Conservation (phyloP, 2,888 invertebrate species). For the Agriopis leucophaearia region DNA sequence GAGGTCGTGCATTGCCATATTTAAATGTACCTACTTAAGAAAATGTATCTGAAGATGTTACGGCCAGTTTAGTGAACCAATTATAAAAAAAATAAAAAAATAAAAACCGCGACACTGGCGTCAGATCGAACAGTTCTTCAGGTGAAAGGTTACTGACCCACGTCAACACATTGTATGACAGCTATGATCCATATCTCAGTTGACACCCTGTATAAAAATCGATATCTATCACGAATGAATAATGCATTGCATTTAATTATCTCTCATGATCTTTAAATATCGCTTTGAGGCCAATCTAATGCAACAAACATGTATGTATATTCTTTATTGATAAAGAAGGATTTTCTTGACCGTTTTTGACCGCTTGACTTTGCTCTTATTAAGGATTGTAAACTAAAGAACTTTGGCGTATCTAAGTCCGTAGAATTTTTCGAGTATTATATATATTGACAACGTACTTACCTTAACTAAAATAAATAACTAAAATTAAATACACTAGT, state of each 20-base stretch:
- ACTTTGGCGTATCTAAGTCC: background rate
- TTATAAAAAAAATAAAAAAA: too few species aligned
- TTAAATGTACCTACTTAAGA: too few species aligned
- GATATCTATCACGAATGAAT: conserved; percentile 20
- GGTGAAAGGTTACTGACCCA: too few species aligned
- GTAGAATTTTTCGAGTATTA: conserved; percentile 3
- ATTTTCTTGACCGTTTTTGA: conserved; percentile 5
- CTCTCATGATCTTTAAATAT: conserved; percentile 3
- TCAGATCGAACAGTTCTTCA: too few species aligned
- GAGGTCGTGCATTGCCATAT: too few species aligned
- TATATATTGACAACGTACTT: background rate
- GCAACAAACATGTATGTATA: background rate
- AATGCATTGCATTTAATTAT: conserved; percentile 11
- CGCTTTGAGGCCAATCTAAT: conserved; percentile 13
- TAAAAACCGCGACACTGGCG: too few species aligned
- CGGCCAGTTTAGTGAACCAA: too few species aligned
- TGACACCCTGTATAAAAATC: background rate
- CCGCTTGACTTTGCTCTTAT: background rate
- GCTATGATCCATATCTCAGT: background rate
- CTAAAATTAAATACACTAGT: background rate
- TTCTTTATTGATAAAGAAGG: conserved; percentile 11
- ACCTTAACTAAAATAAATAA: background rate
- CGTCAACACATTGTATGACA: too few species aligned
- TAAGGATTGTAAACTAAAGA: conserved; percentile 3
- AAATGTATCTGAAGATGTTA: too few species aligned